phyloP scores from a whole-genome alignment of 2,888 invertebrate species.

The Hedya salicella region DNA sequence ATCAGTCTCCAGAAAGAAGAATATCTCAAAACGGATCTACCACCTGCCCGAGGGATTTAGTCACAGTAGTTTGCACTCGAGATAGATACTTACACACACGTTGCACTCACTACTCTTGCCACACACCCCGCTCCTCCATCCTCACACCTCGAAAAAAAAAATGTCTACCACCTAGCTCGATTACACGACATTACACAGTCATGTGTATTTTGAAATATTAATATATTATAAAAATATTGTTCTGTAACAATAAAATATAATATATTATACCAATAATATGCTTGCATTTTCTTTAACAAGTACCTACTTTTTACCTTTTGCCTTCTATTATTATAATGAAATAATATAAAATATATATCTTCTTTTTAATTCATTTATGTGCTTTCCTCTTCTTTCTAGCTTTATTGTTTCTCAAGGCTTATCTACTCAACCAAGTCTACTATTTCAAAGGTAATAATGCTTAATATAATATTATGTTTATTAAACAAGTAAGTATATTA shows the following conservation, averaged over 20 bases:
- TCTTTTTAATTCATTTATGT: neutral
- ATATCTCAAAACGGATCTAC: neutral
- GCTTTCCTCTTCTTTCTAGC: neutral
- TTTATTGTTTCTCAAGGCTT: neutral
- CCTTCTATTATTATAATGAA: neutral
- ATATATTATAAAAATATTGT: conserved; percentile 25
- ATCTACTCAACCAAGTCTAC: neutral
- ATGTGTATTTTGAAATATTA: neutral
- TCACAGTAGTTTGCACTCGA: conserved; percentile 7
- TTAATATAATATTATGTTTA: conserved; percentile 1
- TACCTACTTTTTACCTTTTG: neutral
- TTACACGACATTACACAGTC: neutral
- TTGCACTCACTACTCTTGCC: neutral
- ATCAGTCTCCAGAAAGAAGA: neutral
- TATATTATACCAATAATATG: neutral
- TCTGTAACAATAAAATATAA: conserved; percentile 22
- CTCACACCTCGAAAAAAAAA: neutral
- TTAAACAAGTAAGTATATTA: neutral
- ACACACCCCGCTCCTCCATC: neutral
- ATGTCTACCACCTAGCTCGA: neutral
- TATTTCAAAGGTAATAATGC: neutral
- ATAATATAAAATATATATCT: neutral
- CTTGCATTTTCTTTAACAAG: conserved; percentile 5
- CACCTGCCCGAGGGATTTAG: conserved; percentile 2
- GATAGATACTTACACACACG: neutral